Percentiles rank a stretch among this genome's conserved stretches.
Conservation (phyloP, 2,113 vertebrate species). For the Platichthys flesus region DNA sequence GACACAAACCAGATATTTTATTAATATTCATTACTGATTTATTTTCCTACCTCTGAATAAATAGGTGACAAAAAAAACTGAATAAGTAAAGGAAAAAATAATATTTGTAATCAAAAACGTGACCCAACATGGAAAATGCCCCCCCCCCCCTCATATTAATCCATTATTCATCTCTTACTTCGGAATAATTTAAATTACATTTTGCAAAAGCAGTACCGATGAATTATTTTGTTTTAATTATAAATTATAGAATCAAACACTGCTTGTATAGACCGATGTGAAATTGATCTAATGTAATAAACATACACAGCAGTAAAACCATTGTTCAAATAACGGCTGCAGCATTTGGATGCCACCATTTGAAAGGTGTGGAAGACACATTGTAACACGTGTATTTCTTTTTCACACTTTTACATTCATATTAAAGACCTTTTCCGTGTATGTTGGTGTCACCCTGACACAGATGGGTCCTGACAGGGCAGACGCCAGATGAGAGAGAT, state of each 20-base stretch:
- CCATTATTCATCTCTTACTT: constrained; percentile 30
- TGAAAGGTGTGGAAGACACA: constrained; percentile 32
- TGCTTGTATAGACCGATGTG: neutral
- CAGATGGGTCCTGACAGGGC: constrained; percentile 58
- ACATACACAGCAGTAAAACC: neutral
- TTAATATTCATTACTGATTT: neutral
- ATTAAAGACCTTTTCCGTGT: constrained; percentile 46
- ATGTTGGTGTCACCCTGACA: constrained; percentile 52
- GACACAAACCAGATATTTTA: neutral
- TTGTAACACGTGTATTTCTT: constrained; percentile 4
- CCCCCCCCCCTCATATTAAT: neutral
- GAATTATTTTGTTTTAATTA: constrained; percentile 48
- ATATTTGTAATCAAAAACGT: neutral
- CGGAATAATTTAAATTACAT: constrained; percentile 31
- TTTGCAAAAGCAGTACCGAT: constrained; percentile 26
- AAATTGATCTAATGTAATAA: neutral
- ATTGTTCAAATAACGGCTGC: constrained; percentile 12
- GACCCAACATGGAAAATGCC: neutral
- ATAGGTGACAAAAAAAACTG: neutral
- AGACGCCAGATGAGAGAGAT: constrained; percentile 58
- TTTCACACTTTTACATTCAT: constrained; percentile 44
- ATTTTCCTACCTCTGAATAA: neutral
- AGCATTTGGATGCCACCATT: neutral
- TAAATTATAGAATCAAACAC: constrained; percentile 42
- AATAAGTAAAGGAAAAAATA: neutral